Evolutionary conservation across 2,797 vertebrate species (phyloP).

Genomic region (Rhinoraja longicauda): DNA sequence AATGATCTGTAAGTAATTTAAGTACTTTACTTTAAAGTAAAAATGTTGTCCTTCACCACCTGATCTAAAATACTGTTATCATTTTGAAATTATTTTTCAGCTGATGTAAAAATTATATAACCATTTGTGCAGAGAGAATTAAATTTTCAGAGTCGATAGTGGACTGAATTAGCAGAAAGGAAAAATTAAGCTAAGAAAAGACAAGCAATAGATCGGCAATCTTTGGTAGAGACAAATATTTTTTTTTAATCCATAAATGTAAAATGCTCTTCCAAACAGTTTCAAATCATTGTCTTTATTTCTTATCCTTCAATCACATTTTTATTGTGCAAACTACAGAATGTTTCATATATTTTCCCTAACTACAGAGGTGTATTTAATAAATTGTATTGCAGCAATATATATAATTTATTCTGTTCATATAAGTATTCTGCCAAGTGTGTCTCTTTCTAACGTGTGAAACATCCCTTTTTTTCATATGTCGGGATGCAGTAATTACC

Average conservation of each 20-base stretch:
- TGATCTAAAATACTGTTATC: background rate
- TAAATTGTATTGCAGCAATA: slow-evolving; percentile 97
- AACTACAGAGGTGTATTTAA: slow-evolving; percentile 93
- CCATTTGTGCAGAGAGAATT: background rate
- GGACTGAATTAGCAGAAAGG: background rate
- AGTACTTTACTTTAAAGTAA: background rate
- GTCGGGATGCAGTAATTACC: slow-evolving; percentile 95
- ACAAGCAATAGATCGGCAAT: background rate
- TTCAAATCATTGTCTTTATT: slow-evolving; percentile 1
- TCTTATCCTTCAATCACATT: slow-evolving; percentile 33
- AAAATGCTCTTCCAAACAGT: slow-evolving; percentile 5
- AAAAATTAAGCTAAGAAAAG: background rate
- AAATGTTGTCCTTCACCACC: background rate
- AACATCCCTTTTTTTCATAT: slow-evolving; percentile 94
- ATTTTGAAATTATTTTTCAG: background rate
- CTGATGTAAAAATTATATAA: background rate
- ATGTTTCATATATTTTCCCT: slow-evolving; percentile 58
- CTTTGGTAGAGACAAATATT: background rate
- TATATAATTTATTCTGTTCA: slow-evolving; percentile 98
- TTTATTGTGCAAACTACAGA: slow-evolving; percentile 39
- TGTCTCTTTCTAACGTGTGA: slow-evolving; percentile 80
- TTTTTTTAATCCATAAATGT: background rate
- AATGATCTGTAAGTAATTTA: too few species aligned
- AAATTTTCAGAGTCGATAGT: slow-evolving; percentile 24
- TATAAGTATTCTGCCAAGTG: slow-evolving; percentile 94